Evolutionary conservation across 2,888 invertebrate genomes (phyloP).

Genomic region (Mimachlamys varia): DNA sequence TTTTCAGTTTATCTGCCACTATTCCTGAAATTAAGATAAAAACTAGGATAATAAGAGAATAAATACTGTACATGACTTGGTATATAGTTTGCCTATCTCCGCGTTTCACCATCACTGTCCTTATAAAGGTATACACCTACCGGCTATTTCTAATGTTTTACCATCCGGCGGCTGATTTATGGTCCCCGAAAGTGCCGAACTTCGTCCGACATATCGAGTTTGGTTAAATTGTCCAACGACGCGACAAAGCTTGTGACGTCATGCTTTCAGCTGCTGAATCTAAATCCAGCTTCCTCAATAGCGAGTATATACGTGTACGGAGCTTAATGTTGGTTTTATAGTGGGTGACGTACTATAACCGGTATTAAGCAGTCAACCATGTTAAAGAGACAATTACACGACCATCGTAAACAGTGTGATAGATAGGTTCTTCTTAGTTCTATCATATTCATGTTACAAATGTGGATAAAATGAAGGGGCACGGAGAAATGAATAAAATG

Average conservation of each 20-base stretch:
- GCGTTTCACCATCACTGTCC: neutral
- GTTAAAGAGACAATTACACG: neutral
- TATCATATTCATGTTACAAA: too few species aligned
- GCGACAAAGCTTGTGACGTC: constrained; percentile 27
- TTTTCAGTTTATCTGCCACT: constrained; percentile 10
- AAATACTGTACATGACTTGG: neutral
- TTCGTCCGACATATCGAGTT: constrained; percentile 5
- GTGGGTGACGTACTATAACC: neutral
- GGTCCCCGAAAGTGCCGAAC: neutral
- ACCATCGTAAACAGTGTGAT: too few species aligned
- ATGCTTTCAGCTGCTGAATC: constrained; percentile 22
- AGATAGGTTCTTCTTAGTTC: too few species aligned
- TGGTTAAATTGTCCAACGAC: constrained; percentile 12
- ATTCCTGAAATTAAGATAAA: constrained; percentile 2
- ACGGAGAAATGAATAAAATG: too few species aligned
- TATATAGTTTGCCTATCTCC: neutral
- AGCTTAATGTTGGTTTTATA: neutral
- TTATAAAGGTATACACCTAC: neutral
- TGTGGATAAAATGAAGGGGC: too few species aligned
- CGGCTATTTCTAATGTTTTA: neutral
- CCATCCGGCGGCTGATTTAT: neutral
- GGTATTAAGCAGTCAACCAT: neutral
- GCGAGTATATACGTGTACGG: neutral
- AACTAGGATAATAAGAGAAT: neutral
- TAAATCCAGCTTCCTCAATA: neutral